These are phyloP conservation scores for Drosophila quadrilineata DNA, from an alignment of 1,140 invertebrate genomes.

Conservation along the genomic window DNA sequence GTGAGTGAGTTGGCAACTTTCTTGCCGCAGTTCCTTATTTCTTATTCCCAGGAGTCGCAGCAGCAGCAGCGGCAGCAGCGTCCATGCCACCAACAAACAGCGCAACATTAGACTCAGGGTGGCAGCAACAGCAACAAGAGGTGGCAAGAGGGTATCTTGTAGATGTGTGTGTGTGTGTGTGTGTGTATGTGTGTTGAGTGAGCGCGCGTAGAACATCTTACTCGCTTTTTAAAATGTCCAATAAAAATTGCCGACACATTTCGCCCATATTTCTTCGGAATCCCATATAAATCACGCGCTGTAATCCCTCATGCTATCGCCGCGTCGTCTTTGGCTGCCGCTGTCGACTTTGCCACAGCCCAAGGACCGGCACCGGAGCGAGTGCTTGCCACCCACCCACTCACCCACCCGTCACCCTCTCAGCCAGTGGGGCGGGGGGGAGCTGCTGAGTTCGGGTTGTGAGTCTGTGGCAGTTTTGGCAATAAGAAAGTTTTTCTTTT, in stretches of 20 bases:
- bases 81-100: conserved; percentile 26
- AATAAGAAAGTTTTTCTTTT: conserved; percentile 79
- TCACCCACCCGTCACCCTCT: no score
- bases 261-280: conserved; percentile 82
- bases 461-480: conserved; percentile 67
- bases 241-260: conserved; percentile 82
- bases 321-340: conserved; percentile 70
- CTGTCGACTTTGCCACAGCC: conserved; percentile 43
- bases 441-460: conserved; percentile 6
- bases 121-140: neutral
- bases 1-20: conserved; percentile 34
- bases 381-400: no score
- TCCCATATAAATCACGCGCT: conserved; percentile 81
- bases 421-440: no score
- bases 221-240: conserved; percentile 82
- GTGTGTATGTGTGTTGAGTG: conserved; percentile 12
- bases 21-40: conserved; percentile 75
- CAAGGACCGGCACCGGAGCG: no score
- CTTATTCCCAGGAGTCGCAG: conserved; percentile 67
- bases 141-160: no score
- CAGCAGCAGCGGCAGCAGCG: conserved; percentile 44
- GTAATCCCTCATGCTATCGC: conserved; percentile 82
- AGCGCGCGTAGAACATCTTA: conserved; percentile 75
- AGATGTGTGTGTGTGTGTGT: neutral
- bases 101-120: conserved; percentile 32